These are phyloP conservation scores for Formica selysi DNA, from an alignment of 1,140 invertebrate species.

Conservation along the genomic window DNA sequence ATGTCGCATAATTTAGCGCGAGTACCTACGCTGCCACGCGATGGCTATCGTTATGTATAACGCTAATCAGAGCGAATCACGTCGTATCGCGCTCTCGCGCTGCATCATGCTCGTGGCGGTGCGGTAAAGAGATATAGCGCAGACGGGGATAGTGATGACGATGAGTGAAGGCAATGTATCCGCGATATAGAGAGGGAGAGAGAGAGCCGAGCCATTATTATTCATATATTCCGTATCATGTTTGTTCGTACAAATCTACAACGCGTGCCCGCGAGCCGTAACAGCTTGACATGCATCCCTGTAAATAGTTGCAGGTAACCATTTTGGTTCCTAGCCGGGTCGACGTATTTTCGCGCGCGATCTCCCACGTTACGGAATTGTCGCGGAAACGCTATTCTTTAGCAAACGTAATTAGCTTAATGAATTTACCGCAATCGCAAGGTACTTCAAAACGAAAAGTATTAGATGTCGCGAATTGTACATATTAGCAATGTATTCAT, in stretches of 20 bases:
- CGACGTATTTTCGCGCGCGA: slow-evolving; percentile 20
- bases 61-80: slow-evolving; percentile 85
- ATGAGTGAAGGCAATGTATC: slow-evolving; percentile 76
- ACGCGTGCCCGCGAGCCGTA: slow-evolving; percentile 70
- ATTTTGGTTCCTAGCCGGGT: slow-evolving; percentile 67
- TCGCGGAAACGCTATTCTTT: slow-evolving; percentile 8
- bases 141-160: slow-evolving; percentile 70
- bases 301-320: slow-evolving; percentile 79
- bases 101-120: slow-evolving; percentile 78
- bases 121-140: slow-evolving; percentile 21
- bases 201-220: slow-evolving; percentile 83
- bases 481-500: not conserved
- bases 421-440: not conserved
- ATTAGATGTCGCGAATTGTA: not conserved
- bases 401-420: not conserved
- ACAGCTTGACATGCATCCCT: slow-evolving; percentile 75
- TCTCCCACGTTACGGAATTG: slow-evolving; percentile 3
- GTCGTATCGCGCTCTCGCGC: slow-evolving; percentile 80
- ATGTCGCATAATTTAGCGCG: slow-evolving; percentile 2
- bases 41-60: slow-evolving; percentile 83
- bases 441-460: not conserved
- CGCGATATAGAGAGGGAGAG: slow-evolving; percentile 73
- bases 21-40: slow-evolving; percentile 63
- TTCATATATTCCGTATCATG: slow-evolving; percentile 86
- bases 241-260: slow-evolving; percentile 82